A percentile compares a stretch with the other conserved stretches of the same genome.
phyloP scores from a whole-genome alignment of 2,113 vertebrate genomes.

The Pipra filicauda region DNA sequence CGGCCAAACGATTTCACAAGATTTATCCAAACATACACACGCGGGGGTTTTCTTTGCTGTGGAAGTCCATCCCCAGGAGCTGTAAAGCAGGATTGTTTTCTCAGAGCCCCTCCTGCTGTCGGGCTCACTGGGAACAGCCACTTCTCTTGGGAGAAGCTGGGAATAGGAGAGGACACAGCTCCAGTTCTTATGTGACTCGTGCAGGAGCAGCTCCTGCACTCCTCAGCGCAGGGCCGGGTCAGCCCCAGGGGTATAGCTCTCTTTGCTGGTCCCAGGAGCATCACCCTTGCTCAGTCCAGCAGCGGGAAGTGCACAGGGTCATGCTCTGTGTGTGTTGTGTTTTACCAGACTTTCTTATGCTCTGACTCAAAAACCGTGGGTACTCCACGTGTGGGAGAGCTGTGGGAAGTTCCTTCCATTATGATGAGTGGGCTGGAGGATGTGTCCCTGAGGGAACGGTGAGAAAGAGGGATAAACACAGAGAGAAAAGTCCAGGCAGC shows the following conservation, averaged over 20 bases:
- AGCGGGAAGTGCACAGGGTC: rapidly evolving
- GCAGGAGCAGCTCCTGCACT: neutral
- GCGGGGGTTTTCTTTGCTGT: neutral
- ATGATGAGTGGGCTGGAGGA: neutral
- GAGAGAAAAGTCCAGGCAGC: neutral
- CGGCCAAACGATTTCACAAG: neutral
- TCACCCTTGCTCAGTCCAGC: rapidly evolving
- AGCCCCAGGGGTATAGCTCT: neutral
- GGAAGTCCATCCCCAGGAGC: neutral
- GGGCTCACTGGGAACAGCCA: rapidly evolving
- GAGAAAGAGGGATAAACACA: neutral
- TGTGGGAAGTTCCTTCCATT: neutral
- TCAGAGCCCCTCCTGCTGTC: neutral
- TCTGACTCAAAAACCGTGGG: neutral
- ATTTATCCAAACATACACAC: neutral
- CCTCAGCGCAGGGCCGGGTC: rapidly evolving
- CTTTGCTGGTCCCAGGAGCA: neutral
- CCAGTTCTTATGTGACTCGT: rapidly evolving
- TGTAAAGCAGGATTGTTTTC: neutral
- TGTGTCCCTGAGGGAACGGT: neutral
- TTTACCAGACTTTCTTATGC: neutral
- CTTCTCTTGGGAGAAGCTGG: neutral
- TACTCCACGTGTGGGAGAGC: neutral
- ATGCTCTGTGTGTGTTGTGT: neutral
- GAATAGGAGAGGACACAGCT: neutral